Percentiles rank a stretch among this genome's conserved stretches.
These are phyloP conservation scores for Synanthedon vespiformis DNA, from an alignment of 2,888 invertebrate species.

Conservation along the genomic window DNA sequence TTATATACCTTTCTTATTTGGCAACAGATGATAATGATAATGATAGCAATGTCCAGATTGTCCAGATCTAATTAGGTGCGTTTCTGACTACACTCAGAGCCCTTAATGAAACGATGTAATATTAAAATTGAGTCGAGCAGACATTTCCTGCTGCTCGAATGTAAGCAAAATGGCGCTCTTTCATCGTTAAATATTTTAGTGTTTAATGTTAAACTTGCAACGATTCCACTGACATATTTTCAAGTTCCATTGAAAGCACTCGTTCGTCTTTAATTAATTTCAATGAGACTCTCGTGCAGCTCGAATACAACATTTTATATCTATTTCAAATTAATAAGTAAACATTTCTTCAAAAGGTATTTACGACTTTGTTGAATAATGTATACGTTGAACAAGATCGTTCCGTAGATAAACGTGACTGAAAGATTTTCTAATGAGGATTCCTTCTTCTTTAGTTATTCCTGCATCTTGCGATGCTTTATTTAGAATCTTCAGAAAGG, in stretches of 20 bases:
- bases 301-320: background rate
- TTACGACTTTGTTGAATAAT: no score
- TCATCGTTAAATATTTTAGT: background rate
- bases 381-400: no score
- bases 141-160: slow-evolving; percentile 14
- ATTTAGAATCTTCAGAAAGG: no score
- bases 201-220: background rate
- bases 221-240: slow-evolving; percentile 11
- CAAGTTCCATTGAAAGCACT: slow-evolving; percentile 8
- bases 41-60: background rate
- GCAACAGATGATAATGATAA: no score
- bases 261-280: slow-evolving; percentile 12
- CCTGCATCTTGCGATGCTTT: no score
- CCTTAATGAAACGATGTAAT: slow-evolving; percentile 20
- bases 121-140: slow-evolving; percentile 26
- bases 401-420: no score
- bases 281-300: background rate
- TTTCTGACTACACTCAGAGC: slow-evolving; percentile 6
- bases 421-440: no score
- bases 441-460: no score
- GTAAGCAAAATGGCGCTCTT: slow-evolving; percentile 18
- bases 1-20: no score
- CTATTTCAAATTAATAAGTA: no score
- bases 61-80: slow-evolving; percentile 8
- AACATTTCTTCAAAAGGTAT: no score